phyloP scores from a whole-genome alignment of 2,888 invertebrate species.

The Diploptera punctata region DNA sequence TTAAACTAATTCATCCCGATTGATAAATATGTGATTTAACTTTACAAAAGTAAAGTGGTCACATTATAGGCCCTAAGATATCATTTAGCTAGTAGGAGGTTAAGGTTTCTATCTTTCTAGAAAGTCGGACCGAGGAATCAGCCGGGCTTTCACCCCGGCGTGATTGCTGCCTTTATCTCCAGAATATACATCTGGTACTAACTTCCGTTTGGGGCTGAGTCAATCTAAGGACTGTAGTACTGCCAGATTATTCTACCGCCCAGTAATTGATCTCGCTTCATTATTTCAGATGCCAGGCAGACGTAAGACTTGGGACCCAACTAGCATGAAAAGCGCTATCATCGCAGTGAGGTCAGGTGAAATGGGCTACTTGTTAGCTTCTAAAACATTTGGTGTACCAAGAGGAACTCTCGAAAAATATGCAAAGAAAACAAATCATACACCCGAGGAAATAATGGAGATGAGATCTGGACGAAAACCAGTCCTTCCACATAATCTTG shows the following conservation, averaged over 20 bases:
- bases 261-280: background rate
- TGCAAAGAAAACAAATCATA: background rate
- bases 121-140: too few relatives aligned
- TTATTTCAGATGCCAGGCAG: background rate
- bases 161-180: too few relatives aligned
- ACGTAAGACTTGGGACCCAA: background rate
- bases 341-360: background rate
- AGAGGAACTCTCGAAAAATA: background rate
- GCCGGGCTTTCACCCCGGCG: too few relatives aligned
- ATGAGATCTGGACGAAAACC: background rate
- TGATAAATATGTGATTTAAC: too few relatives aligned
- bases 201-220: too few relatives aligned
- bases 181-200: too few relatives aligned
- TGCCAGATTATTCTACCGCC: background rate
- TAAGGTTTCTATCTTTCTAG: too few relatives aligned
- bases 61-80: too few relatives aligned
- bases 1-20: too few relatives aligned
- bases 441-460: background rate
- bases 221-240: too few relatives aligned
- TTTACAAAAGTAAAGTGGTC: too few relatives aligned
- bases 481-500: background rate
- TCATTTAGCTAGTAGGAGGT: too few relatives aligned
- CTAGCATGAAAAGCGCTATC: background rate
- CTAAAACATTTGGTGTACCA: background rate
- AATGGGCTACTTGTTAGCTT: conserved; percentile 4